phyloP scores from a whole-genome alignment of 2,888 invertebrate genomes.

The Heliconius sara region DNA sequence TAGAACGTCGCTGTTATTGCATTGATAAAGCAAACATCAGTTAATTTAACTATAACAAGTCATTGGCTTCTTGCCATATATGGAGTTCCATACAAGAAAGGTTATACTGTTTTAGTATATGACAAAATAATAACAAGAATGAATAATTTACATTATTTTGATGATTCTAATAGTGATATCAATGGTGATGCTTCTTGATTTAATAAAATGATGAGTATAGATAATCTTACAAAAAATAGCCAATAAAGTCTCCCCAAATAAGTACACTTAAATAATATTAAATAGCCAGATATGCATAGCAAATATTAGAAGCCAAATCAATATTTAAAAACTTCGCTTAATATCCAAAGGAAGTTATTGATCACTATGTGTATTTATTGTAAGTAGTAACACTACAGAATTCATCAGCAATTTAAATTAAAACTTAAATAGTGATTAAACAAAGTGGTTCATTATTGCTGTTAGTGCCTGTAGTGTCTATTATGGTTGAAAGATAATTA shows the following conservation, averaged over 20 bases:
- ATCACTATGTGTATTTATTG: neutral
- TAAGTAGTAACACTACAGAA: neutral
- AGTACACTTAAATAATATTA: too few species aligned
- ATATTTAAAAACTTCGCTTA: too few species aligned
- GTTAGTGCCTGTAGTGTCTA: slow-evolving; percentile 19
- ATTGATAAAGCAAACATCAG: slow-evolving; percentile 34
- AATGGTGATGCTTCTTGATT: neutral
- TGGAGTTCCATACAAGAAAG: neutral
- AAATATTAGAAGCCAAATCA: too few species aligned
- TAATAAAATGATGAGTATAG: too few species aligned
- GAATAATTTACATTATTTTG: neutral
- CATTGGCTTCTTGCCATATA: slow-evolving; percentile 33
- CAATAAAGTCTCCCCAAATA: too few species aligned
- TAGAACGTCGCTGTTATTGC: slow-evolving; percentile 18
- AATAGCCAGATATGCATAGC: too few species aligned
- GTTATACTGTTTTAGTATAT: neutral
- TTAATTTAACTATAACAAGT: slow-evolving; percentile 30
- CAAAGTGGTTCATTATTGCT: neutral
- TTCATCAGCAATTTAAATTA: neutral
- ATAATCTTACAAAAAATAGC: too few species aligned
- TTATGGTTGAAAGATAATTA: slow-evolving; percentile 19
- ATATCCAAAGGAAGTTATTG: neutral
- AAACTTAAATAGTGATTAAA: slow-evolving; percentile 11
- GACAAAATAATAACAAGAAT: neutral
- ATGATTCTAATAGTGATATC: neutral